These are phyloP conservation scores for Cnemophilus loriae DNA, from an alignment of 2,113 vertebrate genomes.

Conservation along the genomic window DNA sequence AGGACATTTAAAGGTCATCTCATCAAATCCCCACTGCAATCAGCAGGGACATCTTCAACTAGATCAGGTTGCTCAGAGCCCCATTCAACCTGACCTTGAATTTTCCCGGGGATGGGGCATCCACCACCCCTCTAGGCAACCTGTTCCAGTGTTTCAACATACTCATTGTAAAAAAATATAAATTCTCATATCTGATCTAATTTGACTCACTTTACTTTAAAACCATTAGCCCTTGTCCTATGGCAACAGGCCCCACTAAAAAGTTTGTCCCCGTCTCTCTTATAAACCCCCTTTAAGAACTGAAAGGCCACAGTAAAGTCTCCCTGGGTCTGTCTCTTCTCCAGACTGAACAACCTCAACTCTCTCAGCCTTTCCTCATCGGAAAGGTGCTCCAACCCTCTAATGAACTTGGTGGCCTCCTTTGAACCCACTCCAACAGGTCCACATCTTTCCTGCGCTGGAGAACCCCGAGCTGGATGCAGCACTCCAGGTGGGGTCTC, in stretches of 20 bases:
- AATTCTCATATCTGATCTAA: not conserved
- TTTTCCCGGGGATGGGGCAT: not conserved
- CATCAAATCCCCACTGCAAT: not conserved
- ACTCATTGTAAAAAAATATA: not conserved
- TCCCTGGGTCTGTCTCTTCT: not conserved
- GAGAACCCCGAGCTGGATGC: too few species aligned
- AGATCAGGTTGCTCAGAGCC: not conserved
- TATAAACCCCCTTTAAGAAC: not conserved
- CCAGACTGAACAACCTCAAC: not conserved
- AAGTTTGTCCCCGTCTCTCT: not conserved
- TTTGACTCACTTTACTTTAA: not conserved
- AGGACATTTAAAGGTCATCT: not conserved
- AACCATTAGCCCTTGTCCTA: not conserved
- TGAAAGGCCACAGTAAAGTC: not conserved
- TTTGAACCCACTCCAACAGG: not conserved
- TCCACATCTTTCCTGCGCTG: not conserved
- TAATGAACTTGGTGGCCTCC: not conserved
- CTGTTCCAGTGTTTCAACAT: not conserved
- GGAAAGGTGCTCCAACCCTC: not conserved
- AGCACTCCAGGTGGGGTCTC: not conserved
- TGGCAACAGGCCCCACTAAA: rapidly evolving
- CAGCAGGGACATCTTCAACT: not conserved
- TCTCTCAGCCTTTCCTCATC: not conserved
- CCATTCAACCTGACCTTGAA: not conserved
- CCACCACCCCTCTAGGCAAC: not conserved